These are phyloP conservation scores for Halocaridina rubra DNA, from an alignment of 2,888 invertebrate species.

Conservation along the genomic window DNA sequence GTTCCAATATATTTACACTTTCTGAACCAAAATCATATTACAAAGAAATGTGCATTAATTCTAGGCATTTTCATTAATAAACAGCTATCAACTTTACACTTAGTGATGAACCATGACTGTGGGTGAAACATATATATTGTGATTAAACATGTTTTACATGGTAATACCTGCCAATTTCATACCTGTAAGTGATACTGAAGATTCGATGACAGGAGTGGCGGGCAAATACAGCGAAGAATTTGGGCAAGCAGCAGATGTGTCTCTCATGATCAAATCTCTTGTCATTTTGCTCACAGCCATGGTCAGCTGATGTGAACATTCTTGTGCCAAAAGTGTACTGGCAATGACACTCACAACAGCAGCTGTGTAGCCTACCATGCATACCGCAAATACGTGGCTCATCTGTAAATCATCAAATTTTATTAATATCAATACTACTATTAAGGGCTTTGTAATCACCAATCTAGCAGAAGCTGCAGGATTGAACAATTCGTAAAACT, in stretches of 20 bases:
- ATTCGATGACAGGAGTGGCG: neutral
- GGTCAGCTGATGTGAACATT: slow-evolving; percentile 34
- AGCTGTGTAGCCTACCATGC: slow-evolving; percentile 75
- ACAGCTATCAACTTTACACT: no score
- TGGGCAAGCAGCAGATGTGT: neutral
- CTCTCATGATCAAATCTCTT: neutral
- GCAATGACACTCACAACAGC: slow-evolving; percentile 74
- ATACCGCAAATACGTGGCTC: slow-evolving; percentile 72
- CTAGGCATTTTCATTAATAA: no score
- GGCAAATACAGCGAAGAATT: neutral
- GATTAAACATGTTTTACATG: no score
- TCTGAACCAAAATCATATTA: no score
- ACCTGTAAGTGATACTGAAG: slow-evolving; percentile 19
- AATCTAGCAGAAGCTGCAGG: no score
- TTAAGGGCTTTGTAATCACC: neutral
- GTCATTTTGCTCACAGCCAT: neutral
- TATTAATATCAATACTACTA: neutral
- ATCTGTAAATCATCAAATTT: slow-evolving; percentile 66
- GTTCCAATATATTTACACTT: no score
- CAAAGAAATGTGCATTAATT: no score
- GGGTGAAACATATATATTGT: no score
- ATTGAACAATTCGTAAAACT: no score
- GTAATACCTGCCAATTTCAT: no score
- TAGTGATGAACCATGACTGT: no score
- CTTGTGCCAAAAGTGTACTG: slow-evolving; percentile 45